These are phyloP conservation scores for Folsomia manolachei DNA, from an alignment of 2,888 invertebrate species.

Conservation along the genomic window DNA sequence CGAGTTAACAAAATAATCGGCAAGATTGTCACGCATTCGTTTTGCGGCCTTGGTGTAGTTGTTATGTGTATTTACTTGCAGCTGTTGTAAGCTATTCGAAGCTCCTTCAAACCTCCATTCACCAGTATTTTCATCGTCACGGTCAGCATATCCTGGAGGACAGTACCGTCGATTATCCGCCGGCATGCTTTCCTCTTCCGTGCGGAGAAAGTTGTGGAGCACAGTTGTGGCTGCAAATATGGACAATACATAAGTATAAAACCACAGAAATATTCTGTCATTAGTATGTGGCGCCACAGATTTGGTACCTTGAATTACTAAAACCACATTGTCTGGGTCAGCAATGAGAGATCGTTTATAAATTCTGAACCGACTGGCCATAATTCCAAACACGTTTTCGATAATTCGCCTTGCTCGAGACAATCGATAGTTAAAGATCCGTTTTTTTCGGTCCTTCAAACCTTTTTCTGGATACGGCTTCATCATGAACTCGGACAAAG, in stretches of 20 bases:
- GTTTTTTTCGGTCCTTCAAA: background rate
- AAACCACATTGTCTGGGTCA: background rate
- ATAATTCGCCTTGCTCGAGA: conserved; percentile 13
- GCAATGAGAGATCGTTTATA: background rate
- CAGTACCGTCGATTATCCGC: conserved; percentile 6
- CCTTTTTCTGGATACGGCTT: conserved; percentile 12
- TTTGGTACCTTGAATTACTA: background rate
- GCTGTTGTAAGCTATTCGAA: background rate
- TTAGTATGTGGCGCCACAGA: too few species aligned
- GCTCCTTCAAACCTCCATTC: background rate
- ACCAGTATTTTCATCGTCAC: background rate
- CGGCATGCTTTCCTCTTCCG: background rate
- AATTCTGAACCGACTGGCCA: conserved; percentile 16
- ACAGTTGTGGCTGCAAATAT: conserved; percentile 4
- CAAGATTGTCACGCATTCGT: background rate
- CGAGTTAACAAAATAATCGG: background rate
- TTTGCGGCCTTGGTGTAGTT: background rate
- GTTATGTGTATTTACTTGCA: background rate
- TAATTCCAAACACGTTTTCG: conserved; percentile 25
- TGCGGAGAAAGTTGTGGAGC: conserved; percentile 15
- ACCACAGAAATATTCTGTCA: background rate
- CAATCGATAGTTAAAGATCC: conserved; percentile 22
- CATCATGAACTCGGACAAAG: conserved; percentile 8
- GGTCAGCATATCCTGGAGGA: conserved; percentile 5
- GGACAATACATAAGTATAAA: background rate